Evolutionary conservation across 2,797 vertebrate genomes (phyloP).

Genomic region (Tokudaia muenninki): DNA sequence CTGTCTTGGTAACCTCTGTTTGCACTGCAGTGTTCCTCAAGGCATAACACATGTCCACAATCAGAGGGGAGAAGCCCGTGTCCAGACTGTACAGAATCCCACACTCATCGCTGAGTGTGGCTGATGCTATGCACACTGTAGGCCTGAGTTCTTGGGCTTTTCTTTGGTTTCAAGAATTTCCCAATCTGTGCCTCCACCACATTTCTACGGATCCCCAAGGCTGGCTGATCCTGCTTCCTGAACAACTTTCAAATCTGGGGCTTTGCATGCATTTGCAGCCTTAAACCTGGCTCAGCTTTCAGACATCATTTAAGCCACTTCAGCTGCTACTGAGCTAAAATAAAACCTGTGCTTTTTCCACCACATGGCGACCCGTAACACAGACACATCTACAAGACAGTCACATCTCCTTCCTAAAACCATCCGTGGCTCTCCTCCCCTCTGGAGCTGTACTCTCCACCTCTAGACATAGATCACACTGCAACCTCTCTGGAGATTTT

Average conservation of each 20-base stretch:
- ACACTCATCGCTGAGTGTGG: background rate
- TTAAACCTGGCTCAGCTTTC: background rate
- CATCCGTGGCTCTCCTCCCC: background rate
- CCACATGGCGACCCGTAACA: background rate
- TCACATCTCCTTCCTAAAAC: background rate
- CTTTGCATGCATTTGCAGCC: background rate
- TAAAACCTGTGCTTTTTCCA: background rate
- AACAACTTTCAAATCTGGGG: background rate
- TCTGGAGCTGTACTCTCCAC: background rate
- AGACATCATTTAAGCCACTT: background rate
- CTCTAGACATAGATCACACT: background rate
- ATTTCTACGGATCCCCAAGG: background rate
- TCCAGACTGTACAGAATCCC: background rate
- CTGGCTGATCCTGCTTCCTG: background rate
- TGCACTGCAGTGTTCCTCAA: background rate
- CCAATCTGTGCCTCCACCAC: background rate
- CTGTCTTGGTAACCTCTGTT: background rate
- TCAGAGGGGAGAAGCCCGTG: background rate
- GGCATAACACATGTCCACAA: background rate
- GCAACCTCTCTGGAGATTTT: background rate
- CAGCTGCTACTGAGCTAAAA: background rate
- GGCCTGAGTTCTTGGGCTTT: background rate
- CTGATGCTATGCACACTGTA: background rate
- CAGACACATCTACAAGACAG: background rate
- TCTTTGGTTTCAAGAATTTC: background rate